phyloP scores from a whole-genome alignment of 2,797 vertebrate species.

The Sarcoramphus papa region DNA sequence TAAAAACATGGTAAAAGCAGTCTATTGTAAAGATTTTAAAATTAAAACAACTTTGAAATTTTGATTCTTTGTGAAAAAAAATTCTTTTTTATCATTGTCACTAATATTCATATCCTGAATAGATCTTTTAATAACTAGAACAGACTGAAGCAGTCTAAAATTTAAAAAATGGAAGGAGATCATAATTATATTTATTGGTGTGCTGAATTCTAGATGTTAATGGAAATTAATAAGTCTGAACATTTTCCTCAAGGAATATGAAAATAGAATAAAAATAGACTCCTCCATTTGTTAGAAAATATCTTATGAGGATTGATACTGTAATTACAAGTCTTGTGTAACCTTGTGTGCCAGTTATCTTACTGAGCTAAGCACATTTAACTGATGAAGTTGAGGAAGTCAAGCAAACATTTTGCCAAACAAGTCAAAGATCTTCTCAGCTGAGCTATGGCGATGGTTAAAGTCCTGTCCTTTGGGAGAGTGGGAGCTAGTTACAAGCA shows the following conservation, averaged over 20 bases:
- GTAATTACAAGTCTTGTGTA: background rate
- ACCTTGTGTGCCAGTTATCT: background rate
- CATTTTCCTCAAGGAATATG: background rate
- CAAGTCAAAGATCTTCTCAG: conserved; percentile 16
- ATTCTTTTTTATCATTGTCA: background rate
- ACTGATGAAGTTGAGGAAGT: background rate
- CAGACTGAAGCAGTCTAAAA: background rate
- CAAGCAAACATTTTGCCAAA: conserved; percentile 33
- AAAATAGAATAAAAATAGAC: conserved; percentile 21
- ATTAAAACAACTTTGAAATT: background rate
- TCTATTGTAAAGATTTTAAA: background rate
- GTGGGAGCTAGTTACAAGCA: background rate
- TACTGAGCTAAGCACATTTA: background rate
- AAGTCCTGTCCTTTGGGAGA: background rate
- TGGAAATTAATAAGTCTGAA: background rate
- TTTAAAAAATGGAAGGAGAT: background rate
- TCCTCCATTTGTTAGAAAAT: background rate
- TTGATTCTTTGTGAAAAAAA: background rate
- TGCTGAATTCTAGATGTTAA: background rate
- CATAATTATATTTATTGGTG: background rate
- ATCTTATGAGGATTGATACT: background rate
- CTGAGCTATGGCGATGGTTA: background rate
- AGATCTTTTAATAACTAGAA: background rate
- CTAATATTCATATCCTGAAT: background rate
- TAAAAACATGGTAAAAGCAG: background rate